Base-by-base conservation (phyloP, 1,140 invertebrate species). In the Scaptomyza graminum region DNA sequence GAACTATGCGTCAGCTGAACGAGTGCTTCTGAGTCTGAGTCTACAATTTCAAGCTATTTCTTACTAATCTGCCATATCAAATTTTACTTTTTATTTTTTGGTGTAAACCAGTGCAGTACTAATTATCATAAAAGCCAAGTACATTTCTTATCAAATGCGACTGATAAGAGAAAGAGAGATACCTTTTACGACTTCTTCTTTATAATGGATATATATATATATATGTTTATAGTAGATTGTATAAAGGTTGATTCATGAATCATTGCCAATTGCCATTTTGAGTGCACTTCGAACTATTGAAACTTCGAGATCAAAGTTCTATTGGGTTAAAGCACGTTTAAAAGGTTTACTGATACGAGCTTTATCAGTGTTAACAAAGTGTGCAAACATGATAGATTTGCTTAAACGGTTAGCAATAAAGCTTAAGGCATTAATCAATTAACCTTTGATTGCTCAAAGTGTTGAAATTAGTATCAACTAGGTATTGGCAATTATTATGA, bases 1-100 rank as follows among this genome's bases (percentile, higher is more conserved):
- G 15, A 44, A 12, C 0, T 18, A 57, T 75, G 68, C 56, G 67
- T 65, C 73, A 70, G 68, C 46, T 8, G 7, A 9, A 8, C 16
- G 39, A 22, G 28, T 31, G 25, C 43, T 59, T 13, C 25, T 22
- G 18, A n/a, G 54, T 13, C 25, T 22, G 18, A n/a, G 54, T 63
- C 41, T 60, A 71, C 60, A 74, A 66, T 71, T 73, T 76, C 41
- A 56, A 18, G 15, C 28, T n/a, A 18, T 68, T 70, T 65, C 54
- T 34, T 39, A 28, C 16, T 65, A 44, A 57, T 51, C 51, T 22
- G 52, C 34, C 8, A 31, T 70, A 70, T 70, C 68, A 71, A 69
- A 54, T 51, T 49, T 34, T 37, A 22, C n/a, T 51, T 51, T 62
- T 18, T 52, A 18, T 2, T 46, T 50, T 28, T 28, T 28, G 8